Conservation (phyloP, 2,888 invertebrate species). For the Camponotus fellah region DNA sequence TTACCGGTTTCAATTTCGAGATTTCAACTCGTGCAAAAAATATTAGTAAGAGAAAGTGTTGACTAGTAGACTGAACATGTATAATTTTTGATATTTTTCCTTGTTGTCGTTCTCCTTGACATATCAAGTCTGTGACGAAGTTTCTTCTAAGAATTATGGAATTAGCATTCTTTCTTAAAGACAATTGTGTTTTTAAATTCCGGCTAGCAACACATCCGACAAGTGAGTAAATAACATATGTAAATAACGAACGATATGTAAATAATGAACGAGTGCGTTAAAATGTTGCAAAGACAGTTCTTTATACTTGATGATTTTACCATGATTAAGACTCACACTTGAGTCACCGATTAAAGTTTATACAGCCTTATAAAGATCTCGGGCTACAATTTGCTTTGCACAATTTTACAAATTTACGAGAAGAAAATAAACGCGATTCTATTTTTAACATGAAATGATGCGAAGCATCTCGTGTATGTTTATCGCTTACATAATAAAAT, state of each 20-base stretch:
- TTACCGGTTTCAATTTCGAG: neutral
- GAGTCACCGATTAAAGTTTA: slow-evolving; percentile 33
- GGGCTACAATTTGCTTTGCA: neutral
- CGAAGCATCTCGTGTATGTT: neutral
- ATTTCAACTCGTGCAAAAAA: neutral
- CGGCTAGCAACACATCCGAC: neutral
- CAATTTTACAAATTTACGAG: slow-evolving; percentile 1
- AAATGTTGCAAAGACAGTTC: neutral
- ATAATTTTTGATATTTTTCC: neutral
- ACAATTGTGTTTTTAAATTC: neutral
- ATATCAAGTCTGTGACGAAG: neutral
- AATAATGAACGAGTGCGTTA: neutral
- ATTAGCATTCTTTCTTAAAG: neutral
- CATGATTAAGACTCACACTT: neutral
- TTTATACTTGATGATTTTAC: neutral
- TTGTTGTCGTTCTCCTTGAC: too few species aligned
- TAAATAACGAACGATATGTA: too few species aligned
- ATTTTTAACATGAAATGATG: neutral
- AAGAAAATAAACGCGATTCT: neutral
- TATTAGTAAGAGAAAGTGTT: neutral
- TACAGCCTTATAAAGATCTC: neutral
- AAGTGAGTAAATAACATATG: neutral
- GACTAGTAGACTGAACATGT: neutral
- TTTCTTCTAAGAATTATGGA: slow-evolving; percentile 26
- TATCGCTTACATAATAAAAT: slow-evolving; percentile 6